These are phyloP conservation scores for Penaeus indicus DNA, from an alignment of 1,140 invertebrate genomes.

Conservation along the genomic window DNA sequence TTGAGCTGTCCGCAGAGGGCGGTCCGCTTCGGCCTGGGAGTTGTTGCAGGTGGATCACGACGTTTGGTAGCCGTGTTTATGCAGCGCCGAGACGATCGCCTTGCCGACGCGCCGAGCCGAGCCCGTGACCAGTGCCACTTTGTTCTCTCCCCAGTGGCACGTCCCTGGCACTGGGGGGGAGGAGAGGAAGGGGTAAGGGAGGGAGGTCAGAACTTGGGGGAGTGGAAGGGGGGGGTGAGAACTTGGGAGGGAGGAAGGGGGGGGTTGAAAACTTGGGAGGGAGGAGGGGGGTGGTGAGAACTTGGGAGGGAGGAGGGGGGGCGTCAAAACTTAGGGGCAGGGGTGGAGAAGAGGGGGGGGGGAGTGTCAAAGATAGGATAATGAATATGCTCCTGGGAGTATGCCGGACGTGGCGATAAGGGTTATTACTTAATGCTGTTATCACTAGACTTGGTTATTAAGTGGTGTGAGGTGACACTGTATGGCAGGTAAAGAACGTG, in stretches of 20 bases:
- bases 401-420: no score
- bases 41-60: conserved; percentile 48
- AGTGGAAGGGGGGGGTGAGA: background rate
- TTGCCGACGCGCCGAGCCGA: conserved; percentile 33
- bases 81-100: conserved; percentile 26
- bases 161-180: conserved; percentile 16
- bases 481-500: no score
- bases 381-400: no score
- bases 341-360: no score
- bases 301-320: no score
- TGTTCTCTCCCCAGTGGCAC: conserved; percentile 3
- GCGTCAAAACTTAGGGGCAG: no score
- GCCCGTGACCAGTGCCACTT: conserved; percentile 56
- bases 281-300: no score
- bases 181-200: background rate
- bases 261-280: no score
- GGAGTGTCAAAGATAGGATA: no score
- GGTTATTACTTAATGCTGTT: no score
- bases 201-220: background rate
- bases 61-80: conserved; percentile 41
- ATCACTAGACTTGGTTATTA: no score
- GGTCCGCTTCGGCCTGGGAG: conserved; percentile 24
- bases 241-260: background rate
- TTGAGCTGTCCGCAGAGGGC: conserved; percentile 26
- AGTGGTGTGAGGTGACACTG: no score